A percentile compares a stretch with the other conserved stretches of the same genome.
Conservation (phyloP, 30 jellyfish, hydroid and myxozoan species). For the Hydra vulgaris region DNA sequence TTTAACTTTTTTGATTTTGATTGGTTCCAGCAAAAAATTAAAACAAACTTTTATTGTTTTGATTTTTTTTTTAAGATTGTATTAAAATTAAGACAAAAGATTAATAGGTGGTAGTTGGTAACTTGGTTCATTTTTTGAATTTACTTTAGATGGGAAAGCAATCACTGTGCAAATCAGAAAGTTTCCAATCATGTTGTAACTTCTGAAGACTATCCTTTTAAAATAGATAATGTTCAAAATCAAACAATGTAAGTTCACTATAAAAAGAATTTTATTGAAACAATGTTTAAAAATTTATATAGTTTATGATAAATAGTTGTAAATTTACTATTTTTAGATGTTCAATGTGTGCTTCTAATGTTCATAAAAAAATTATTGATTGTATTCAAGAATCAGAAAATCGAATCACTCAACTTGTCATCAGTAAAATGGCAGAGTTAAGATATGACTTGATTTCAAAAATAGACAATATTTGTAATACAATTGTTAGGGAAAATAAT, state of each 20-base stretch:
- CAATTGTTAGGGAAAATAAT: neutral
- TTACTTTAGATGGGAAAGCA: slow-evolving; percentile 12
- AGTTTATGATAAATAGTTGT: too few relatives aligned
- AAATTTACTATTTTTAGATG: slow-evolving; percentile 11
- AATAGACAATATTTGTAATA: neutral
- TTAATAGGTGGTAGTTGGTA: too few relatives aligned
- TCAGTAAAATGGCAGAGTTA: neutral
- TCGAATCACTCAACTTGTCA: neutral
- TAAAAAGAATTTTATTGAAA: too few relatives aligned
- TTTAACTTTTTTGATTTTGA: too few relatives aligned
- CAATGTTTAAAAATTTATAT: too few relatives aligned
- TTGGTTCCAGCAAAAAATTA: too few relatives aligned
- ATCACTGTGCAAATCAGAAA: slow-evolving; percentile 15
- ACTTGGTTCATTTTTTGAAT: neutral
- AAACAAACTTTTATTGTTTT: too few relatives aligned
- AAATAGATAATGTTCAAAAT: neutral
- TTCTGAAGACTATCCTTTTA: neutral
- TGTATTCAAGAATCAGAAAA: slow-evolving; percentile 6
- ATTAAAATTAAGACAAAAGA: too few relatives aligned
- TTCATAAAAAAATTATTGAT: neutral
- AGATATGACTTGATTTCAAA: neutral
- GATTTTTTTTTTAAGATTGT: too few relatives aligned
- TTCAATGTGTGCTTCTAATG: neutral
- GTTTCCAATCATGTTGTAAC: neutral
- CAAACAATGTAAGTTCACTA: neutral